Conservation (phyloP, 2,888 invertebrate genomes). For the Electrophaes corylata region DNA sequence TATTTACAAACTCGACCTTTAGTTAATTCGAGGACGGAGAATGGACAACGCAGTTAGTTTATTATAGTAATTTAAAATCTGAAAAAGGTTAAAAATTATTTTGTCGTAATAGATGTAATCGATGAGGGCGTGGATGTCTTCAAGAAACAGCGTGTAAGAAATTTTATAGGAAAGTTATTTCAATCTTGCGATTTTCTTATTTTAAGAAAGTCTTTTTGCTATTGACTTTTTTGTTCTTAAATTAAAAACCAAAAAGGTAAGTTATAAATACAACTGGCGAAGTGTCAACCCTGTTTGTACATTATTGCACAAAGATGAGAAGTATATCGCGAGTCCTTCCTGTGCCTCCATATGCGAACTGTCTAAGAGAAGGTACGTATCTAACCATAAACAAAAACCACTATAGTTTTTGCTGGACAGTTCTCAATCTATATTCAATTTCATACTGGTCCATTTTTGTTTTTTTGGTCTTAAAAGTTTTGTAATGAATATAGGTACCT, state of each 20-base stretch:
- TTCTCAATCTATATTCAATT: slow-evolving; percentile 37
- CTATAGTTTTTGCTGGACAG: slow-evolving; percentile 55
- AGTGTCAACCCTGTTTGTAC: slow-evolving; percentile 65
- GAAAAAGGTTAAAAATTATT: too few species aligned
- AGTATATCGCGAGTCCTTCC: slow-evolving; percentile 71
- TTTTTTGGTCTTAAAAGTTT: slow-evolving; percentile 4
- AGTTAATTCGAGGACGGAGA: too few species aligned
- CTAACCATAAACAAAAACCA: slow-evolving; percentile 71
- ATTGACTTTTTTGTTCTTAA: neutral
- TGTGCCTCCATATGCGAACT: slow-evolving; percentile 72
- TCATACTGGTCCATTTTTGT: slow-evolving; percentile 27
- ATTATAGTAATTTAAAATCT: too few species aligned
- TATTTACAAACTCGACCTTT: too few species aligned
- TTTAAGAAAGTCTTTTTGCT: too few species aligned
- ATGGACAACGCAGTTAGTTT: too few species aligned
- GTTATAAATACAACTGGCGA: neutral
- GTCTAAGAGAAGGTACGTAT: slow-evolving; percentile 54
- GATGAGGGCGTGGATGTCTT: too few species aligned
- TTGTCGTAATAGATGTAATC: too few species aligned
- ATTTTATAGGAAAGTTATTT: too few species aligned
- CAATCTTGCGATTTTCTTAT: neutral
- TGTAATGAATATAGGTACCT: neutral
- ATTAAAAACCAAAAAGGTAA: neutral
- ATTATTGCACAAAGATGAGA: slow-evolving; percentile 74
- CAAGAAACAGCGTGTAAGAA: too few species aligned